These are phyloP conservation scores for Epirrita christyi DNA, from an alignment of 2,888 invertebrate species.

Conservation along the genomic window DNA sequence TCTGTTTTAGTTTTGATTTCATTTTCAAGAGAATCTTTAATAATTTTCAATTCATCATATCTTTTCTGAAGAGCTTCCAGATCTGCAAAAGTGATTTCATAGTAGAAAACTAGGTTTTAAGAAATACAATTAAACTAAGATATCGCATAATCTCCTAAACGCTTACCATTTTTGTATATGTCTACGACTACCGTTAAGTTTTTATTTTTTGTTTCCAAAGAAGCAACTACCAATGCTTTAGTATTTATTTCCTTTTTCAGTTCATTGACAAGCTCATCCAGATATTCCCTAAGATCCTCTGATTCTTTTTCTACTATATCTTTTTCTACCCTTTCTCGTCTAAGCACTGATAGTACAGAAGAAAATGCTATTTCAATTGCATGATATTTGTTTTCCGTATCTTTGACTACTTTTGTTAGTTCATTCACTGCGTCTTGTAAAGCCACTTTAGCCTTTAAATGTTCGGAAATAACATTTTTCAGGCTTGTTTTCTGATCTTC, in stretches of 20 bases:
- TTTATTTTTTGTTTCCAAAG: conserved; percentile 42
- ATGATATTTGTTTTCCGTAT: conserved; percentile 41
- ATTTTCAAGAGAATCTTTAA: conserved; percentile 37
- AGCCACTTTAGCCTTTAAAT: conserved; percentile 48
- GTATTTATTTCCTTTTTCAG: conserved; percentile 36
- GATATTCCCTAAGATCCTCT: conserved; percentile 29
- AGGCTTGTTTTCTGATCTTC: conserved; percentile 61
- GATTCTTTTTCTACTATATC: conserved; percentile 38
- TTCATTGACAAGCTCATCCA: conserved; percentile 39
- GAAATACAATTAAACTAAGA: no score
- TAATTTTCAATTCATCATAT: conserved; percentile 43
- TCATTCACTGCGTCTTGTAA: conserved; percentile 48
- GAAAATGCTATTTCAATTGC: conserved; percentile 46
- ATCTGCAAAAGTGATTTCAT: conserved; percentile 44
- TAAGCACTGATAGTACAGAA: conserved; percentile 36
- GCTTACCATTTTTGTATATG: conserved; percentile 51
- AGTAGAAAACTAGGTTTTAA: no score
- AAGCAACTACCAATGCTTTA: conserved; percentile 32
- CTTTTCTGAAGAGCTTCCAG: conserved; percentile 42
- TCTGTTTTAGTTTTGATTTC: conserved; percentile 38
- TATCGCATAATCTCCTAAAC: not conserved
- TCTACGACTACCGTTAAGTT: conserved; percentile 36
- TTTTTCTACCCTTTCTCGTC: conserved; percentile 39
- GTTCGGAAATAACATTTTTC: conserved; percentile 51
- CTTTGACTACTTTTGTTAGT: conserved; percentile 35